Base-by-base conservation (phyloP, 2,888 invertebrate genomes). In the Nemotelus nigrinus region DNA sequence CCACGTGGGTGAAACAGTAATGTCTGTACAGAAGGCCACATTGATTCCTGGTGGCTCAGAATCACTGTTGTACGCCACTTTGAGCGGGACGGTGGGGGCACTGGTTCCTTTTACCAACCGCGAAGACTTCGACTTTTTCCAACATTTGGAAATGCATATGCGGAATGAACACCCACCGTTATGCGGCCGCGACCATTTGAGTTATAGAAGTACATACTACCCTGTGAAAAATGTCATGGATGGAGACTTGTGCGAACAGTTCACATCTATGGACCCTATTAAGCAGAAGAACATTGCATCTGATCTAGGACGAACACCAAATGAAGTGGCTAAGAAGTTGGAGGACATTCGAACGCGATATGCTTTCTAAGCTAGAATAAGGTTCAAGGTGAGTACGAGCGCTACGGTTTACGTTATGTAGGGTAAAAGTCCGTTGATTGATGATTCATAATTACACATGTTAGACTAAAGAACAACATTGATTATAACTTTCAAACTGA, bases 131-230 rank as follows among this genome's bases (percentile, higher is more conserved):
- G 99, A 99, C 86, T 99, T 99, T 87, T 99, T 99, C 89, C 98
- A 99, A 85, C 98, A 99, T 88, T 89, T 99, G 80, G 99, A 99
- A 88, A 99, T 99, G 99, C 98, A 99, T 86, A 97, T 99, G 97
- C 90, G 99, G 74, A 96, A 97, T 81, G 99, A 99, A 87, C 95
- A 98, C 87, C 91, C 97, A 0, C 98, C 99, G 0, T 88, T 99
- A 0, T 98, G 98, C 88, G 99, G 99, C 0, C 90, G 99, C 41
- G 99, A 99, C 87, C 99, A 99, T 87, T 89, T 99, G 47, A 96
- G 98, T 0, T 99, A 94, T 88, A 91, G 99, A 82, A 98, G 98
- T 79, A 98, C 97, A 84, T 99, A 99, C 88, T 98, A 96, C 86
- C 98, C 99, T 53, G 96, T 98, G 50, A 97, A 97, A 93, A 98